Evolutionary conservation across 2,888 invertebrate genomes (phyloP), one percentile per base, ranked within the genome.

Genomic region (Drosophila paracracens): DNA sequence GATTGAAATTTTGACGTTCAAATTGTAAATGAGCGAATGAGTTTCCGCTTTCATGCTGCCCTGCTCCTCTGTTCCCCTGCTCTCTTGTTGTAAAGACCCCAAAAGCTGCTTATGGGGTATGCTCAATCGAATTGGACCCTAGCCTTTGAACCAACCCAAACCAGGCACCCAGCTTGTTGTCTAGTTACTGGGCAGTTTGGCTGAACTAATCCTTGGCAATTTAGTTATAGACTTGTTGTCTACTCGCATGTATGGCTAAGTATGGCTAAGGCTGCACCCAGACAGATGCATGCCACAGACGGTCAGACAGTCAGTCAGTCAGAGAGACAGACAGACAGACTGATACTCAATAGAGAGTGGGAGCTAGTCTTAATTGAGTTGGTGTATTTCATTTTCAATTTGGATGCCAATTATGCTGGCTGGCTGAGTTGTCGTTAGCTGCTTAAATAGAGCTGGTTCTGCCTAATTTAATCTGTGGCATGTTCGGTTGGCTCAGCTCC

Each of bases 311-410:
- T 2, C 43, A 11, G 40, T 21, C 46, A 38, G 18, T 2, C 8
- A 36, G 21, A 50, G 1, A 6, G n/a, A 13, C 1, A 25, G 46
- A 52, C 53, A 21, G 58, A 50, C 38, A 50, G 36, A 11, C 52
- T 10, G 25, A n/a, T 38, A 29, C 56, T 29, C 13, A 16, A n/a
- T 29, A 29, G 43, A 25, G 2, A 21, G 21, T 40, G 29, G 40
- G 13, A 18, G n/a, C n/a, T 11, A n/a, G 38, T 61, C 54, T 64
- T 76, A 79, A 79, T 81, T 81, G 66, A 64, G 80, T 82, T 65
- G 68, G 21, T 70, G 63, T 79, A 76, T 72, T 79, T 76, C 70
- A 76, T 70, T 82, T 79, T 73, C 82, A 69, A 79, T 81, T 82
- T 51, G 62, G 46, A 43, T 62, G 74, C 61, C 78, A 80, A 82